phyloP scores from a whole-genome alignment of 2,888 invertebrate genomes.

The Oscheius sp. region DNA sequence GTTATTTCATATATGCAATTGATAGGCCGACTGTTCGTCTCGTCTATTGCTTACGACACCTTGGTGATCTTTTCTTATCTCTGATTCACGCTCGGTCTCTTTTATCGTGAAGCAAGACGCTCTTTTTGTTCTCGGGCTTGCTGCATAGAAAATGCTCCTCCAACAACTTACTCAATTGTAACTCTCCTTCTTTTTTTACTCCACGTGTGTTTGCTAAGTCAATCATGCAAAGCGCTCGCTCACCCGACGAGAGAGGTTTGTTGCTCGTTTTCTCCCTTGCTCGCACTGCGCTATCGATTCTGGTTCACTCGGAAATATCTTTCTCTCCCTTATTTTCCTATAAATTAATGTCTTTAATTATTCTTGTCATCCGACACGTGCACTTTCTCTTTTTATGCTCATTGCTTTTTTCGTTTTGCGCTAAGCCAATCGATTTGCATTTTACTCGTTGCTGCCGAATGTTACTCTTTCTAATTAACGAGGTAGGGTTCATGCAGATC shows the following conservation, averaged over 20 bases:
- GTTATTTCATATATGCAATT: neutral
- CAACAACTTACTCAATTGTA: neutral
- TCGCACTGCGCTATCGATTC: constrained; percentile 15
- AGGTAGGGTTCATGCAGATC: too few relatives aligned
- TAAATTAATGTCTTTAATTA: too few relatives aligned
- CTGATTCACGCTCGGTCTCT: constrained; percentile 12
- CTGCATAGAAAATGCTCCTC: neutral
- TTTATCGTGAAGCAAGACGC: constrained; percentile 1
- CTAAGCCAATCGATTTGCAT: too few relatives aligned
- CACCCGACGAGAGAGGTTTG: constrained; percentile 10
- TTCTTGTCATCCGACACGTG: too few relatives aligned
- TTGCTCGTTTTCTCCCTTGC: constrained; percentile 22
- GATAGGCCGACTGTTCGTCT: neutral
- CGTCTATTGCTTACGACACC: neutral
- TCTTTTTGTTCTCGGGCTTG: constrained; percentile 11
- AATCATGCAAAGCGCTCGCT: constrained; percentile 27
- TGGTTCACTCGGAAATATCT: constrained; percentile 15
- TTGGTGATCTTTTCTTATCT: constrained; percentile 16
- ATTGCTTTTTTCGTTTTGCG: too few relatives aligned
- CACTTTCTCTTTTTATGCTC: too few relatives aligned
- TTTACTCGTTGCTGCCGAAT: too few relatives aligned
- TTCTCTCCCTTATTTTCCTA: too few relatives aligned
- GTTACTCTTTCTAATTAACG: too few relatives aligned
- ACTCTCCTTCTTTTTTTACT: constrained; percentile 9
- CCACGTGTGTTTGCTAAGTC: constrained; percentile 26